phyloP scores from a whole-genome alignment of 2,113 vertebrate genomes.

The Dipodomys spectabilis region DNA sequence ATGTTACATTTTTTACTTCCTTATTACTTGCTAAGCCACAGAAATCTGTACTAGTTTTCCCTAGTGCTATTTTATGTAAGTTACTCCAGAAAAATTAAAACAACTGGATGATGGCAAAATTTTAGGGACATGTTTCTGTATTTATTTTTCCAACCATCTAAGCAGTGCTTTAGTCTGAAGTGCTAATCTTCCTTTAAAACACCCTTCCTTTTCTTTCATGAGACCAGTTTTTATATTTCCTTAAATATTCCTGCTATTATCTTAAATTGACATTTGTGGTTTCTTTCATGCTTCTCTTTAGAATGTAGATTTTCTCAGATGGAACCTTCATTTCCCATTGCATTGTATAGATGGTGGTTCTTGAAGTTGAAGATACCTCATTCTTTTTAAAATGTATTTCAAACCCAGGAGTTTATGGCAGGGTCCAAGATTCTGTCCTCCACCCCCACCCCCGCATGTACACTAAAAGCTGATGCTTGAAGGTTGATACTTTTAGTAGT shows the following conservation, averaged over 20 bases:
- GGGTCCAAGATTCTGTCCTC: background rate
- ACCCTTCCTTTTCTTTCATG: background rate
- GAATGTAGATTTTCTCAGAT: background rate
- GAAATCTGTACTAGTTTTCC: background rate
- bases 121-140: background rate
- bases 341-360: background rate
- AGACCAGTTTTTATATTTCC: background rate
- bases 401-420: background rate
- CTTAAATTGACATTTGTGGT: background rate
- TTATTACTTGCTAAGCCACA: background rate
- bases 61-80: background rate
- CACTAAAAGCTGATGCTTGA: background rate
- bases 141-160: background rate
- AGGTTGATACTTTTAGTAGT: background rate
- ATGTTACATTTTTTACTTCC: background rate
- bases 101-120: background rate
- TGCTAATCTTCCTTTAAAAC: background rate
- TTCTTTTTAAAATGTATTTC: background rate
- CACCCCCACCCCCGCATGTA: background rate
- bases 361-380: background rate
- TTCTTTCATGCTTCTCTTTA: background rate
- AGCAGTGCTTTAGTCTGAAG: background rate
- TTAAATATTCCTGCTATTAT: background rate
- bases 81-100: background rate
- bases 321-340: background rate